Percentiles rank a stretch among this genome's conserved stretches.
phyloP scores from a whole-genome alignment of 1,140 invertebrate genomes.

The Spodoptera frugiperda region DNA sequence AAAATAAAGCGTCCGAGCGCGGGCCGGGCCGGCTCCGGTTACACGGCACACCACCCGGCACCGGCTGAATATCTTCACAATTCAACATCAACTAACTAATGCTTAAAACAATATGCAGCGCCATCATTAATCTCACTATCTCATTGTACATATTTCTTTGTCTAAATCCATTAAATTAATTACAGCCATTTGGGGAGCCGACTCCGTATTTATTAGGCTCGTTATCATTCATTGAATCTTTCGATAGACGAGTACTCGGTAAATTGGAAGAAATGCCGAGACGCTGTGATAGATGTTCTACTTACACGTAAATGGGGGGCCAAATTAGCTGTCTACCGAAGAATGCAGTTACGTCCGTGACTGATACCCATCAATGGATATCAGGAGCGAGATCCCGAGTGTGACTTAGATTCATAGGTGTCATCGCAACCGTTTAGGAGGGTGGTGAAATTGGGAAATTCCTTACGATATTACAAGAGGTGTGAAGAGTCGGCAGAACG shows the following conservation, averaged over 20 bases:
- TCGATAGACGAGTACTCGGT: slow-evolving; percentile 71
- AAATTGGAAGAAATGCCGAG: slow-evolving; percentile 67
- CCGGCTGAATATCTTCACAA: slow-evolving; percentile 19
- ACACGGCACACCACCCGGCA: slow-evolving; percentile 25
- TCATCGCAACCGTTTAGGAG: slow-evolving; percentile 72
- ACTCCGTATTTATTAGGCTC: slow-evolving; percentile 82
- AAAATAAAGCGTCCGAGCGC: slow-evolving; percentile 58
- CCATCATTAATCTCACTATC: slow-evolving; percentile 79
- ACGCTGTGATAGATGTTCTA: slow-evolving; percentile 71
- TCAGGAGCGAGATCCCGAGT: slow-evolving; percentile 48
- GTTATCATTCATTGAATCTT: slow-evolving; percentile 85
- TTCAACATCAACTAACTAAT: slow-evolving; percentile 33
- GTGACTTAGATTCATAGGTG: slow-evolving; percentile 72
- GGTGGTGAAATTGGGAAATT: slow-evolving; percentile 74
- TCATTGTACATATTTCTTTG: slow-evolving; percentile 83
- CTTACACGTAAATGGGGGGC: slow-evolving; percentile 78
- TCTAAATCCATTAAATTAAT: slow-evolving; percentile 85
- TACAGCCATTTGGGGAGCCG: slow-evolving; percentile 77
- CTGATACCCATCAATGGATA: slow-evolving; percentile 73
- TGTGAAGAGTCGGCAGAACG: slow-evolving; percentile 52
- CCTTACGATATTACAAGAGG: slow-evolving; percentile 64
- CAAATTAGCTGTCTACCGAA: slow-evolving; percentile 78
- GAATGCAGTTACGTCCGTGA: slow-evolving; percentile 77
- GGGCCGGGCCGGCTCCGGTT: slow-evolving; percentile 35
- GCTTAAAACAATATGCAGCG: slow-evolving; percentile 64